Evolutionary conservation across 2,888 invertebrate genomes (phyloP).

Genomic region (Tinea pellionella): DNA sequence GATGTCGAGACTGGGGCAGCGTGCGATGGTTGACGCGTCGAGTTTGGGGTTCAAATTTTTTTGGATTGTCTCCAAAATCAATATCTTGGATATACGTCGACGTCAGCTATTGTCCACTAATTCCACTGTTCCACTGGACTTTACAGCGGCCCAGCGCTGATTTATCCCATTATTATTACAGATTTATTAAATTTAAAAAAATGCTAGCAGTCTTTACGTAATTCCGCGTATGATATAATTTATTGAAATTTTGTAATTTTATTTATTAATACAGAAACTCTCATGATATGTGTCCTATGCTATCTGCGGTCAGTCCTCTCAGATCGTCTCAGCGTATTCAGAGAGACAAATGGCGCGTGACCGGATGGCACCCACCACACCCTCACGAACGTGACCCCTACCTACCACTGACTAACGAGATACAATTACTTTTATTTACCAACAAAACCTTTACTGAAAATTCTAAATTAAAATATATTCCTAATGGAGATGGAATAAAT

Average conservation of each 20-base stretch:
- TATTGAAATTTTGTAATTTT: too few relatives aligned
- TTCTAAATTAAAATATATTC: background rate
- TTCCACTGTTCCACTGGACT: constrained; percentile 32
- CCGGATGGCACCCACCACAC: background rate
- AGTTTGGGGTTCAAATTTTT: constrained; percentile 55
- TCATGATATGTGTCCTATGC: background rate
- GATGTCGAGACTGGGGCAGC: constrained; percentile 59
- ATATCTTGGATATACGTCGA: constrained; percentile 62
- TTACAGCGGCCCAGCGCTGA: constrained; percentile 23
- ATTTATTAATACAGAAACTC: too few relatives aligned
- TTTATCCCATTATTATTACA: too few relatives aligned
- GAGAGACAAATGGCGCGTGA: constrained; percentile 14
- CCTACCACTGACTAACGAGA: constrained; percentile 9
- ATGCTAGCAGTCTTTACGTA: too few relatives aligned
- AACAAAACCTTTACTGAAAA: background rate
- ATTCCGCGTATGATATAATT: too few relatives aligned
- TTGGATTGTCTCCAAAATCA: constrained; percentile 68
- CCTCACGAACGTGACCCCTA: constrained; percentile 12
- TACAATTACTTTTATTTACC: constrained; percentile 1
- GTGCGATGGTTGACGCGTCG: constrained; percentile 63
- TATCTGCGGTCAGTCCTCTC: background rate
- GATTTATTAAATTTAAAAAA: too few relatives aligned
- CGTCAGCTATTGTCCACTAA: constrained; percentile 59
- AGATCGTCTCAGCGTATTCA: background rate
- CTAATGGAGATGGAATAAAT: too few relatives aligned